Base-by-base conservation (phyloP, 2,113 vertebrate species). In the Manacus vitellinus region DNA sequence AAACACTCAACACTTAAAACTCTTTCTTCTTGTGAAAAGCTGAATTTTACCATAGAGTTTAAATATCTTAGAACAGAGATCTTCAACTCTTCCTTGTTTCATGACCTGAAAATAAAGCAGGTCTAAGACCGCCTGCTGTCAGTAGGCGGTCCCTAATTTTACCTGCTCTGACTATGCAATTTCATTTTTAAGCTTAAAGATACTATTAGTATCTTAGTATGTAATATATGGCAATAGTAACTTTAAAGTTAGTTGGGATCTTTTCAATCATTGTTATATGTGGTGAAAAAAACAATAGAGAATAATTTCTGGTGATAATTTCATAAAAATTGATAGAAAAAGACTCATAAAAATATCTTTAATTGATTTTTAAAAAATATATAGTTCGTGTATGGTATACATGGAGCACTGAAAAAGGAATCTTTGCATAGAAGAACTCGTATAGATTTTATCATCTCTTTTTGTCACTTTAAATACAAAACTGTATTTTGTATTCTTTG, bases 231-330 rank as follows among this genome's bases (percentile, higher is more conserved):
- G 12, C 31, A 55, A 84, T 88, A 66, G 58, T 14, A 74, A n/a
- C 9, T 67, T 85, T 13, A 44, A 62, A 63, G 35, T 37, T 51
- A 43, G 7, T 61, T 63, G 17, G 44, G 43, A 65, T 16, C 14
- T 76, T 87, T 51, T 52, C 16, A 51, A 1, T 71, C 33, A 21
- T 51, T 24, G 10, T 3, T 49, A 5, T 43, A 12, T 28, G 14
- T 14, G 18, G 5, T 3, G 2, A 3, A 16, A 28, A 20, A 46
- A 25, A 9, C 1, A 7, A 55, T 33, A 22, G 22, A 55, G 5
- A 39, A 31, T 55, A 62, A 19, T 33, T 44, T 17, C 14, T 58
- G 12, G 63, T 72, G 58, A 41, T 71, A 52, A 23, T 41, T 31
- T n/a, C 25, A 24, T 66, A 59, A 66, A 66, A 41, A 52, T 24